These are phyloP conservation scores for Pterocles burchelli DNA, from an alignment of 2,113 vertebrate species.

Conservation along the genomic window DNA sequence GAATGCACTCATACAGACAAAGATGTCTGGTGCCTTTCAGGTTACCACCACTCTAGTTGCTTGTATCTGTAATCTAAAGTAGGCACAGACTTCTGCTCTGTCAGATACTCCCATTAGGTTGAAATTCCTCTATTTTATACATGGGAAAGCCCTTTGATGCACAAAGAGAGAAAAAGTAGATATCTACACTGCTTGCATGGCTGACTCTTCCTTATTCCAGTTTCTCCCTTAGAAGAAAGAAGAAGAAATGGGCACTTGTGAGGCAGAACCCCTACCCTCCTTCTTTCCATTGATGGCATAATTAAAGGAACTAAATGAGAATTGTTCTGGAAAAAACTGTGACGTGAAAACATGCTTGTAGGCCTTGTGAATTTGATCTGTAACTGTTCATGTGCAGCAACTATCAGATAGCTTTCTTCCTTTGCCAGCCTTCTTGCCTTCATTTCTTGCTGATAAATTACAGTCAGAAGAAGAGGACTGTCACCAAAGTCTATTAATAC, in stretches of 20 bases:
- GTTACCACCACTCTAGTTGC: neutral
- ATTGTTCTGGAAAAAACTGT: neutral
- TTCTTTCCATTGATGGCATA: neutral
- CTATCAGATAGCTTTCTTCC: neutral
- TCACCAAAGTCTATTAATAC: no score
- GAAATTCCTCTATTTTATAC: neutral
- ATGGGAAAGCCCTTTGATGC: neutral
- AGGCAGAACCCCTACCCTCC: accelerated
- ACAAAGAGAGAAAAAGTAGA: neutral
- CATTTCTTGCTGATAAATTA: neutral
- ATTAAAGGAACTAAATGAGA: neutral
- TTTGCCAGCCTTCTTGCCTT: neutral
- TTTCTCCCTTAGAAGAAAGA: neutral
- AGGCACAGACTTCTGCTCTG: neutral
- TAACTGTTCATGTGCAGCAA: neutral
- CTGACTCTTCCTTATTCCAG: neutral
- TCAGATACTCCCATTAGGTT: neutral
- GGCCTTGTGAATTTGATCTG: neutral
- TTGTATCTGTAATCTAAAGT: neutral
- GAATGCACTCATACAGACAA: neutral
- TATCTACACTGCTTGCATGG: neutral
- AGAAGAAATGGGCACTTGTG: neutral
- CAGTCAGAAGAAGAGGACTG: neutral
- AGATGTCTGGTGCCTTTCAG: neutral
- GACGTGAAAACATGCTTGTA: neutral